Percentiles rank a stretch among this genome's conserved stretches.
These are phyloP conservation scores for Gryon sp. DNA, from an alignment of 1,140 invertebrate species.

Conservation along the genomic window DNA sequence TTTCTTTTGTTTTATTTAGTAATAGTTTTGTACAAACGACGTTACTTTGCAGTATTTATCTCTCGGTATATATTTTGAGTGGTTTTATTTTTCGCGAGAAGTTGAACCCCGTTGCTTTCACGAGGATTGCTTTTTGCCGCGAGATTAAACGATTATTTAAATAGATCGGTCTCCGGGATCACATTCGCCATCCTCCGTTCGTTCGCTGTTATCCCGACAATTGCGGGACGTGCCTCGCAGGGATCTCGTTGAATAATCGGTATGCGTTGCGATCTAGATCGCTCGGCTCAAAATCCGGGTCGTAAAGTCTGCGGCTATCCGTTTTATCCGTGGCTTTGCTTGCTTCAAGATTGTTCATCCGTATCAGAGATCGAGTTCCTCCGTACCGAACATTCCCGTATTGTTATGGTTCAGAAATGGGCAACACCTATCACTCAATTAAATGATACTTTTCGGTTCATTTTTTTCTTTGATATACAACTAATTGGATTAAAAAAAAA, in stretches of 20 bases:
- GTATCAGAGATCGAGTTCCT: constrained; percentile 42
- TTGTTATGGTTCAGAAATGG: constrained; percentile 21
- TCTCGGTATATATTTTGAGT: background rate
- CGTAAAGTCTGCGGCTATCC: constrained; percentile 44
- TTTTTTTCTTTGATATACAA: too few species aligned
- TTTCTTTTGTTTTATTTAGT: too few species aligned
- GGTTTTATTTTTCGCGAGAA: background rate
- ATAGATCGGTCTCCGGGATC: constrained; percentile 45
- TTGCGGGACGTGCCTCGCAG: constrained; percentile 42
- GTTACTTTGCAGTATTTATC: background rate
- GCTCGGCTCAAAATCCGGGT: constrained; percentile 48
- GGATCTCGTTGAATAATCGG: constrained; percentile 52
- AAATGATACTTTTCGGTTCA: too few species aligned
- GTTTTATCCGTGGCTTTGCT: too few species aligned
- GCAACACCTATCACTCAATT: constrained; percentile 19
- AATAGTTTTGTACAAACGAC: too few species aligned
- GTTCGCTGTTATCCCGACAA: constrained; percentile 30
- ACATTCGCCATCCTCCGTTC: constrained; percentile 20
- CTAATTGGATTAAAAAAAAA: too few species aligned
- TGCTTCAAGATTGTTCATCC: constrained; percentile 31
- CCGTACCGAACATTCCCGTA: constrained; percentile 10
- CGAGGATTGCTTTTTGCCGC: constrained; percentile 33
- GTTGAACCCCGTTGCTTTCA: constrained; percentile 1
- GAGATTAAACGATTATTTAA: constrained; percentile 59
- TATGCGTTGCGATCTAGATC: constrained; percentile 57